A percentile compares a stretch with the other conserved stretches of the same genome.
Evolutionary conservation across 2,888 invertebrate genomes (phyloP).

Genomic region (Oscheius sp.): DNA sequence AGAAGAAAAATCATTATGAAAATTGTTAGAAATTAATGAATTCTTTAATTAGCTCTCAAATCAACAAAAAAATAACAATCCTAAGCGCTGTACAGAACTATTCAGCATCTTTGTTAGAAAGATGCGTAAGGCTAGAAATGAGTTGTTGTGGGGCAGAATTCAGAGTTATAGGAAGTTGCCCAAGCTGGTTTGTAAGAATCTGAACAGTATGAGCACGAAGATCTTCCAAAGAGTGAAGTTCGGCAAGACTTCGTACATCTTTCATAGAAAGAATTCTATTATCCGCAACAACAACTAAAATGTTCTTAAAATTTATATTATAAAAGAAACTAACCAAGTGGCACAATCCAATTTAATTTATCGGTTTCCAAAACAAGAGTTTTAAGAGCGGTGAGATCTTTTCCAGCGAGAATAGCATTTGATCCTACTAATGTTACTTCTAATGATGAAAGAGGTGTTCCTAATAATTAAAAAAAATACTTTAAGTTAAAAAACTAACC

Average conservation of each 20-base stretch:
- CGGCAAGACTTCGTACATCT: slow-evolving; percentile 50
- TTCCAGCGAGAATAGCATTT: slow-evolving; percentile 58
- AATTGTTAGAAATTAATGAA: not conserved
- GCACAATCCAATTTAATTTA: slow-evolving; percentile 59
- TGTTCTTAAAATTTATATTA: not conserved
- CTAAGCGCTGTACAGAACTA: not conserved
- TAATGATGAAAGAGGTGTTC: slow-evolving; percentile 59
- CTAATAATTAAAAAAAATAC: slow-evolving; percentile 18
- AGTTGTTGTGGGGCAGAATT: slow-evolving; percentile 35
- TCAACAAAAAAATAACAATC: not conserved
- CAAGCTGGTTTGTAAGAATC: slow-evolving; percentile 45
- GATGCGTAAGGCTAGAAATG: slow-evolving; percentile 10
- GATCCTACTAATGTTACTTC: slow-evolving; percentile 44
- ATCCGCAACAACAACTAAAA: slow-evolving; percentile 56
- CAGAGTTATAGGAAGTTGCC: slow-evolving; percentile 39
- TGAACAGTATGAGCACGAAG: slow-evolving; percentile 52
- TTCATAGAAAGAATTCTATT: slow-evolving; percentile 54
- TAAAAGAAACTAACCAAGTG: slow-evolving; percentile 44
- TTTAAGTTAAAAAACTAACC: slow-evolving; percentile 23
- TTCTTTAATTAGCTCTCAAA: not conserved
- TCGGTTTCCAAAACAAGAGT: slow-evolving; percentile 57
- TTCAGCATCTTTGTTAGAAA: slow-evolving; percentile 8
- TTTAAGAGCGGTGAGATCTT: slow-evolving; percentile 55
- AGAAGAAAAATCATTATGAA: not conserved
- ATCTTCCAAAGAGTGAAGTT: slow-evolving; percentile 51